Base-by-base conservation (phyloP, 1,140 invertebrate genomes). In the Doryteuthis pealeii region DNA sequence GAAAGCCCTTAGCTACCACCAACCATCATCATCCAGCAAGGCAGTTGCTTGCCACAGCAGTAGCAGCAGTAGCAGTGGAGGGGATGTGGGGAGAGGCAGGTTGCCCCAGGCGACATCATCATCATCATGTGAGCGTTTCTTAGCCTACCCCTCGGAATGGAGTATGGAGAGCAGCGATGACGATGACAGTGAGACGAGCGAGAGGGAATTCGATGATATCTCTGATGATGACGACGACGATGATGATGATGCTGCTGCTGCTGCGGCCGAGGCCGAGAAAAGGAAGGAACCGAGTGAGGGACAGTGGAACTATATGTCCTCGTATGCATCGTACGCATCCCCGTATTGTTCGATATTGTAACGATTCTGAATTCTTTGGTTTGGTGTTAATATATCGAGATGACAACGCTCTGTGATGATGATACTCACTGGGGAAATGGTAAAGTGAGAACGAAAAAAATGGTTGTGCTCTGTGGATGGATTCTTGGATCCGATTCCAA, bases 1-100 rank as follows among this genome's bases (percentile, higher is more conserved):
- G 40, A 35, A 75, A 43, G 73, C 73, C 58, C 71, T 76, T 10
- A 65, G 71, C 67, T 54, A 40, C 35, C 15, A 22, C 54, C 26
- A 22, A n/a, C 54, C 54, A 62, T n/a, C 22, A 22, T 62, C 54
- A 5, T 22, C 54, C 54, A n/a, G 10, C 6, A 22, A 62, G 54
- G 5, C 26, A 6, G 54, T 5, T 28, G 54, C 18, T 6, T n/a
- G 54, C 18, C 26, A 6, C 54, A n/a, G 54, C 26, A 62, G 54
- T 28, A 62, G 54, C 54, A 62, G 54, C 54, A 62, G 54, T 18
- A 62, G 54, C 18, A 62, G 54, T 22, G 54, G 54, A n/a, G 12
- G 18, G 18, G 54, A 28, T 28, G 54, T 22, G 22, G 18, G 54
- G 5, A 8, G 54, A 15, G 26, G 54, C 10, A 12, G 54, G 26